Evolutionary conservation across 2,888 invertebrate genomes (phyloP), one percentile per base, ranked within the genome.

Genomic region (Hirtodrosophila alboralis): DNA sequence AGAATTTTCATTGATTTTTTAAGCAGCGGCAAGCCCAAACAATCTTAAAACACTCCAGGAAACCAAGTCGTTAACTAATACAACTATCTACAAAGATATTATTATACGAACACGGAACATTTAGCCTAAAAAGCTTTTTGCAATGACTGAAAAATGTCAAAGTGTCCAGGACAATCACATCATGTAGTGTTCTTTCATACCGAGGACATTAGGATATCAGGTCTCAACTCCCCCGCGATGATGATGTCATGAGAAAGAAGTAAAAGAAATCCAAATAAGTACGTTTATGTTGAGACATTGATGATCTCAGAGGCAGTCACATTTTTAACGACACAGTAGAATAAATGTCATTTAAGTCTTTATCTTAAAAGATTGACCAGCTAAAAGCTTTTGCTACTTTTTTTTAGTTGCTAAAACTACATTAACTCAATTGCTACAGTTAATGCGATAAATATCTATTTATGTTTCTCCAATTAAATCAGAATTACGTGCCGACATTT

Each of bases 101-200:
- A 66, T 61, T 30, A 60, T 21, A 45, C 28, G 60, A 31, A 52
- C 64, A 56, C 60, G 62, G 30, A 57, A 68, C 53, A 58, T 66
- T 71, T 61, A 43, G 66, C 41, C 52, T 21, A 61, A 66, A 70
- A 71, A 71, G 69, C 57, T 71, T 71, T 61, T 61, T 34, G 61
- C 66, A 71, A 71, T 71, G 49, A 57, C 16, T 66, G 41, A 36
- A 66, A 61, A 71, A 34, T 70, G 71, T 53, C 59, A 59, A 58
- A 64, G 37, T 47, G 54, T 38, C 44, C 62, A 21, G 38, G 49
- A 47, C 65, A 64, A 64, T 65, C 58, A 36, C 31, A 43, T 34
- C 71, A 56, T 59, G 38, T 44, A 52, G 36, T 57, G 28, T 53
- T 53, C 57, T 41, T 38, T 57, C 51, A 61, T 48, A 43, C 28